These are phyloP conservation scores for Aquatica leii DNA, from an alignment of 2,888 invertebrate genomes.

Conservation along the genomic window DNA sequence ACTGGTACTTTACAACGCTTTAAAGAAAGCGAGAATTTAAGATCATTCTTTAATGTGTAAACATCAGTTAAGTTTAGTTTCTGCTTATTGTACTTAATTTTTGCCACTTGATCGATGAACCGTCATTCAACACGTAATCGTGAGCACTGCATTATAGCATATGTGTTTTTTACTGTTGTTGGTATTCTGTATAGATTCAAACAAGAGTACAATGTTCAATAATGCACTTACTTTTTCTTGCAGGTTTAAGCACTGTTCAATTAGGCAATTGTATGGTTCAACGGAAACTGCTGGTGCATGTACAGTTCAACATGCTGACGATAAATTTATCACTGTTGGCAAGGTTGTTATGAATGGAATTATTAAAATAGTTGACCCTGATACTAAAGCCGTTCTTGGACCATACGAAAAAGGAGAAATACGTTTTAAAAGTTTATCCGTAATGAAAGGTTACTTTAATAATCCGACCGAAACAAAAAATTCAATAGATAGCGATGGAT, in stretches of 20 bases:
- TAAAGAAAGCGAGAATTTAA: no score
- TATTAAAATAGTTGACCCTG: slow-evolving; percentile 66
- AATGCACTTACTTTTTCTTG: slow-evolving; percentile 58
- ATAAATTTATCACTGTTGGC: slow-evolving; percentile 62
- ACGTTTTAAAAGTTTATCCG: slow-evolving; percentile 75
- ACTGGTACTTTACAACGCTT: no score
- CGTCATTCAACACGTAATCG: no score
- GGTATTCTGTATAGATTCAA: no score
- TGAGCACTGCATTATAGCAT: no score
- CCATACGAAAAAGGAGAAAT: slow-evolving; percentile 78
- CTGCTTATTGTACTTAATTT: no score
- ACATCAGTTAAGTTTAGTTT: no score
- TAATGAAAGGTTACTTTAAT: slow-evolving; percentile 75
- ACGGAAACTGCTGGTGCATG: slow-evolving; percentile 24
- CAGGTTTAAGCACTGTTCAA: slow-evolving; percentile 15
- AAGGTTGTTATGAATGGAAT: slow-evolving; percentile 66
- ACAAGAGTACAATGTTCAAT: no score
- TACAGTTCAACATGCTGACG: background rate
- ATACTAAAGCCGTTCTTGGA: slow-evolving; percentile 67
- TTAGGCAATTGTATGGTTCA: slow-evolving; percentile 21
- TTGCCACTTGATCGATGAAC: no score
- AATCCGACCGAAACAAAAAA: slow-evolving; percentile 69
- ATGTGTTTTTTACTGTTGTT: no score
- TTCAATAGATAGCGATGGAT: slow-evolving; percentile 75
- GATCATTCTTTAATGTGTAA: no score